These are phyloP conservation scores for Campopleginae sp. DNA, from an alignment of 2,888 invertebrate genomes.

Conservation along the genomic window DNA sequence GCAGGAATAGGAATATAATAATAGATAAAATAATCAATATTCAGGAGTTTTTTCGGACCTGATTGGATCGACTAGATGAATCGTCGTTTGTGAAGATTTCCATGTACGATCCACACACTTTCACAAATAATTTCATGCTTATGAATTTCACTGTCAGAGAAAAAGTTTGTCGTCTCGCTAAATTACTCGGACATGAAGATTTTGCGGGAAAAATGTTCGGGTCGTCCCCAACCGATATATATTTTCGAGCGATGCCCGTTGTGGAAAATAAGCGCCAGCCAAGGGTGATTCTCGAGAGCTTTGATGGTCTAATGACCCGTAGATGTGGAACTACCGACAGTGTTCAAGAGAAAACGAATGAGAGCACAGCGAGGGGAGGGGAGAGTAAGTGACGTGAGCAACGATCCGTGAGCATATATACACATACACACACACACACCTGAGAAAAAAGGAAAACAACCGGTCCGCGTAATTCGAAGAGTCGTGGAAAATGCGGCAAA, in stretches of 20 bases:
- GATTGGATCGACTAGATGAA: neutral
- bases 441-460: constrained; percentile 57
- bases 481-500: constrained; percentile 20
- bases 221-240: constrained; percentile 4
- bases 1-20: constrained; percentile 32
- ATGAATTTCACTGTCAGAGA: neutral
- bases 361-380: constrained; percentile 21
- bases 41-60: neutral
- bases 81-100: neutral
- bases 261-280: constrained; percentile 12
- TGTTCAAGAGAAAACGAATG: constrained; percentile 31
- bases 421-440: neutral
- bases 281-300: constrained; percentile 37
- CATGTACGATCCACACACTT: neutral
- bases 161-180: neutral
- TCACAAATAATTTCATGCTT: neutral
- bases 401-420: constrained; percentile 65
- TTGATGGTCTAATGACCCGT: constrained; percentile 67
- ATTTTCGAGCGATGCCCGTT: constrained; percentile 31
- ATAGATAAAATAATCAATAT: neutral
- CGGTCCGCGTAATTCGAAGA: constrained; percentile 64
- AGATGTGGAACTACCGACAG: constrained; percentile 54
- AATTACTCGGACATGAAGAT: neutral
- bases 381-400: constrained; percentile 57
- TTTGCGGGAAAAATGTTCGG: neutral